Evolutionary conservation across 2,888 invertebrate species (phyloP), one percentile per base, ranked within the genome.

Genomic region (Pyrgus malvae): DNA sequence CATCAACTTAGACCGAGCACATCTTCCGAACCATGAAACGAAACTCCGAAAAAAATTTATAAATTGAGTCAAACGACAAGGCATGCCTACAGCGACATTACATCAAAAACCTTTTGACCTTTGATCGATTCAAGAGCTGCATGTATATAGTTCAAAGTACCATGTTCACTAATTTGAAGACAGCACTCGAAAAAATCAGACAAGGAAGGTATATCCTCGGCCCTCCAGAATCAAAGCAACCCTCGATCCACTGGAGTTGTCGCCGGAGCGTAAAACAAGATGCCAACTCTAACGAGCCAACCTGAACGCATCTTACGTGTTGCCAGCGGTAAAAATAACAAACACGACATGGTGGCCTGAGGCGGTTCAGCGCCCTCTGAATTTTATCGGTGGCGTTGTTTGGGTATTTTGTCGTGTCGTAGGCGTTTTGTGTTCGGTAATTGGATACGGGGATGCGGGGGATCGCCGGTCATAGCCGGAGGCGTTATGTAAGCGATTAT

Each of bases 201-300:
- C 73, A 74, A 75, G 74, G 71, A 72, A 69, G 66, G 68, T 68
- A 67, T 70, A 51, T 51, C 44, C 51, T 37, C 48, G 44, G 27
- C 44, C 68, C 76, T 81, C 60, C 71, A 76, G 72, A 79, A 81
- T 84, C 82, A 82, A 83, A 83, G 81, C 66, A 67, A 71, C 70
- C 73, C 75, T 70, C 71, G 74, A 76, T 68, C 69, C 74, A 68
- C 70, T 72, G 67, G 65, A 65, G 51, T 57, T 14, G 59, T 58
- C 70, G 66, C 38, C 72, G 76, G 66, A 64, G 80, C 83, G 80
- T 75, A 70, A 74, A 77, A 79, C 79, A 72, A 78, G 78, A 75
- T 72, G 74, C 72, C 72, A 69, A 69, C 72, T 65, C 62, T 81
- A 84, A 83, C 80, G 77, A 83, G 78, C 77, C 69, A 76, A 76